A percentile compares a stretch with the other conserved stretches of the same genome.
phyloP scores from a whole-genome alignment of 2,113 vertebrate species.

The Cryptotis parvus region DNA sequence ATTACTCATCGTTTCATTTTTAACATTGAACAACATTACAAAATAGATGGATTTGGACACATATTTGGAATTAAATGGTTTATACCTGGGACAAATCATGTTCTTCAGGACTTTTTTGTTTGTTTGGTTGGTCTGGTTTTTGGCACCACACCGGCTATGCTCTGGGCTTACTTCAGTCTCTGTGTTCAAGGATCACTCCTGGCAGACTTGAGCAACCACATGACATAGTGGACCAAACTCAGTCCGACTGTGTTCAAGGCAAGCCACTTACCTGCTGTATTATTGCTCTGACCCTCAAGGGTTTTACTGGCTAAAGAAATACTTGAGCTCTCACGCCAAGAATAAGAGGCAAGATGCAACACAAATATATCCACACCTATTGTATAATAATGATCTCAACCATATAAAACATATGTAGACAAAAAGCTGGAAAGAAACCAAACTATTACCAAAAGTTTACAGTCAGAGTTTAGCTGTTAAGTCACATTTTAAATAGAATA shows the following conservation, averaged over 20 bases:
- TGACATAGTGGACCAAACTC: no score
- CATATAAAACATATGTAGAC: conserved; percentile 8
- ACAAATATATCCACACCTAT: neutral
- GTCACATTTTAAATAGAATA: conserved; percentile 39
- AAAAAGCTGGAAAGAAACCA: conserved; percentile 30
- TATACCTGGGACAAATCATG: neutral
- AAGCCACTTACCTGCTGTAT: no score
- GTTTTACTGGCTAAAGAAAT: conserved; percentile 51
- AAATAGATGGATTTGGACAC: neutral
- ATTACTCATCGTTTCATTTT: conserved; percentile 31
- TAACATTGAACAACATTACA: conserved; percentile 41
- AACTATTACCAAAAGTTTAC: neutral
- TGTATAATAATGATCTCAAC: neutral
- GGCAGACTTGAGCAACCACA: no score
- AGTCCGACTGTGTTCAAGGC: no score
- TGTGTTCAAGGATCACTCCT: no score
- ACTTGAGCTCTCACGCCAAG: neutral
- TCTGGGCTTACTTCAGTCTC: no score
- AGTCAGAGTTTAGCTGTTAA: neutral
- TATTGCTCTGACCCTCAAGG: neutral
- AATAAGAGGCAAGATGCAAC: conserved; percentile 12
- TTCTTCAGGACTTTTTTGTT: neutral
- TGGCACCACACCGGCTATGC: no score
- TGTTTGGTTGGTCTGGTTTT: no score
- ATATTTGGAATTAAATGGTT: neutral